Evolutionary conservation across 2,888 invertebrate genomes (phyloP), one percentile per base, ranked within the genome.

Genomic region (Cetonia aurata): DNA sequence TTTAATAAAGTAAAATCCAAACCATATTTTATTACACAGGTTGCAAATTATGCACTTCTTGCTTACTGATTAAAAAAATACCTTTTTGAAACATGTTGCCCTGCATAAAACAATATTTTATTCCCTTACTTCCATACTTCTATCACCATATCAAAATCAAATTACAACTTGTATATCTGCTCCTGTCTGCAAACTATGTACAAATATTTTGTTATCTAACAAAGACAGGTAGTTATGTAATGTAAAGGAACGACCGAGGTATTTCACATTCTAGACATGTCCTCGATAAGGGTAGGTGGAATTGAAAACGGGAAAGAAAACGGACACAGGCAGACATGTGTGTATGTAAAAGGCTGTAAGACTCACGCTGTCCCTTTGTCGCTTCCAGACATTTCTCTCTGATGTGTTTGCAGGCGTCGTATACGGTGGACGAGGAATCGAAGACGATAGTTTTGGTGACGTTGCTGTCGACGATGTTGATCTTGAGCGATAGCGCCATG

Each of bases 401-500:
- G 81, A 99, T 98, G 83, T 96, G 91, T 82, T 93, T 91, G 86
- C 98, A 98, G 60, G 98, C 97, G 86, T 99, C 98, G 87, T 95
- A 97, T 68, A 98, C 95, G 72, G 96, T 92, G 75, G 95, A 97
- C 81, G 95, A 92, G 46, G 98, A 96, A 85, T 98, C 96, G 86
- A 99, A 99, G 86, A 98, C 97, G 88, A 99, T 97, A 78, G 96
- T 98, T 89, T 99, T 99, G 83, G 96, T 96, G 81, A 96, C 95
- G 84, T 94, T 93, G 82, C 88, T 88, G 81, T 91, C 90, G 82
- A 95, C 93, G 83, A 96, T 91, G 80, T 93, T 92, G 85, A 96
- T 94, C 85, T 94, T 93, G 77, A 96, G 88, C 73, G 95, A 95
- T 75, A 96, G 86, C 56, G 85, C 83, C 85, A 85, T 85, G 55